Percentiles rank a stretch among this genome's conserved stretches.
Evolutionary conservation across 2,113 vertebrate genomes (phyloP).

Genomic region (Diphyllodes magnificus): DNA sequence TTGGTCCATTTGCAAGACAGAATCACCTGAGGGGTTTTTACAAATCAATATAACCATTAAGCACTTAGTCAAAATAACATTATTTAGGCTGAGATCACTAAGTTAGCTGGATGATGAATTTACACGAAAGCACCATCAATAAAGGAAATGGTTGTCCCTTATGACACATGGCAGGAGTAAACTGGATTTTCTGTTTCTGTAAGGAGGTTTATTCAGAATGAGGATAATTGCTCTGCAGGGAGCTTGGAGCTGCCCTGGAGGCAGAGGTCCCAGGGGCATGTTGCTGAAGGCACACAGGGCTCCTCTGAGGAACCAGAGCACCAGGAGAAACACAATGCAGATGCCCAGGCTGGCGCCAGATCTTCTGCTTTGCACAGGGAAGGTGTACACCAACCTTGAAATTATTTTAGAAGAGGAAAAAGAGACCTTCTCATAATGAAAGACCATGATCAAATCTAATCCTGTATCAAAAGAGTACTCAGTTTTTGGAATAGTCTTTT

Average conservation of each 20-base stretch:
- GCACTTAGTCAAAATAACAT: slow-evolving; percentile 53
- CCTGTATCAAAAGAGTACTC: background rate
- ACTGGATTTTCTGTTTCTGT: background rate
- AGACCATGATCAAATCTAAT: background rate
- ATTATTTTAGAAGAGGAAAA: background rate
- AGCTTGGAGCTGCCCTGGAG: background rate
- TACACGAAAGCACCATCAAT: slow-evolving; percentile 26
- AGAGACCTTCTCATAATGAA: background rate
- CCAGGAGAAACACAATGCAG: accelerated
- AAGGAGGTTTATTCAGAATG: background rate
- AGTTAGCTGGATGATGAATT: slow-evolving; percentile 54
- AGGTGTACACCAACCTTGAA: background rate
- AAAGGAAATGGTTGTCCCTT: slow-evolving; percentile 26
- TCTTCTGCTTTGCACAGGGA: background rate
- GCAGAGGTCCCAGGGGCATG: background rate
- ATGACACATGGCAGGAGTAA: background rate
- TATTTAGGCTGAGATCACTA: slow-evolving; percentile 45
- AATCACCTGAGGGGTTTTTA: slow-evolving; percentile 22
- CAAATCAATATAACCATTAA: slow-evolving; percentile 51
- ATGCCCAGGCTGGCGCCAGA: background rate
- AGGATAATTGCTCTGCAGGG: slow-evolving; percentile 3
- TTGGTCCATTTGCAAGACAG: slow-evolving; percentile 40
- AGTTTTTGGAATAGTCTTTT: background rate
- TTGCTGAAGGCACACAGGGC: background rate
- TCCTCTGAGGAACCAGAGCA: background rate